Evolutionary conservation across 2,113 vertebrate genomes (phyloP).

Genomic region (Nycticryphes semicollaris): DNA sequence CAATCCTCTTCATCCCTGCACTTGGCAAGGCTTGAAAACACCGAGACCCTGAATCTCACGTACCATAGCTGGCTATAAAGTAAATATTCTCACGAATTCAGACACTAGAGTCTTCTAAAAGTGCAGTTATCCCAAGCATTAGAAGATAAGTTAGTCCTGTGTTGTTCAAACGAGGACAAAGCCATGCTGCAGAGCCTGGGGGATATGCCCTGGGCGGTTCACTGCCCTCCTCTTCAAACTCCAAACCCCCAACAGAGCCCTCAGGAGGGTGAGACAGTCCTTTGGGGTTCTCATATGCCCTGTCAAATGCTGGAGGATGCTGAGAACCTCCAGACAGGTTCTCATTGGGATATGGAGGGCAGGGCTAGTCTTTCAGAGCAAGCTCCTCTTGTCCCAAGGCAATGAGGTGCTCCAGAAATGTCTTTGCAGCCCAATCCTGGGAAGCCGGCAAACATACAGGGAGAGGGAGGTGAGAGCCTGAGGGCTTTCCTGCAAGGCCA

Average conservation of each 20-base stretch:
- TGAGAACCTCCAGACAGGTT: neutral
- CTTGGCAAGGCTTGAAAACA: too few relatives aligned
- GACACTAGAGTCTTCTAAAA: too few relatives aligned
- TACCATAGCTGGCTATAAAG: too few relatives aligned
- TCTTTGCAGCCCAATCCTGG: neutral
- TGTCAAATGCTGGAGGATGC: neutral
- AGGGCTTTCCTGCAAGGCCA: neutral
- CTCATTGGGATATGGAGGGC: neutral
- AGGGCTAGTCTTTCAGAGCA: neutral
- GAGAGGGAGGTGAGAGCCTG: neutral
- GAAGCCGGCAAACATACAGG: neutral
- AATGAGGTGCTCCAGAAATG: neutral
- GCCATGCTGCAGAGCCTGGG: neutral
- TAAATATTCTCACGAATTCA: too few relatives aligned
- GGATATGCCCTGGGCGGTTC: neutral
- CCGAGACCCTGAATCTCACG: too few relatives aligned
- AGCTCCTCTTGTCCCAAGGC: neutral
- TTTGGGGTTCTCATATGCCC: rapidly evolving
- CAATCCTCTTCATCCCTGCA: too few relatives aligned
- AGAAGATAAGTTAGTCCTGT: too few relatives aligned
- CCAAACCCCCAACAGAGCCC: neutral
- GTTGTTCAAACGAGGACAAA: too few relatives aligned
- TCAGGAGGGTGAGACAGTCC: rapidly evolving
- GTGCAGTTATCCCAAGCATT: too few relatives aligned
- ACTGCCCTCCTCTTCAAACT: neutral